Conservation (phyloP, 2,888 invertebrate genomes). For the Tinea pellionella region DNA sequence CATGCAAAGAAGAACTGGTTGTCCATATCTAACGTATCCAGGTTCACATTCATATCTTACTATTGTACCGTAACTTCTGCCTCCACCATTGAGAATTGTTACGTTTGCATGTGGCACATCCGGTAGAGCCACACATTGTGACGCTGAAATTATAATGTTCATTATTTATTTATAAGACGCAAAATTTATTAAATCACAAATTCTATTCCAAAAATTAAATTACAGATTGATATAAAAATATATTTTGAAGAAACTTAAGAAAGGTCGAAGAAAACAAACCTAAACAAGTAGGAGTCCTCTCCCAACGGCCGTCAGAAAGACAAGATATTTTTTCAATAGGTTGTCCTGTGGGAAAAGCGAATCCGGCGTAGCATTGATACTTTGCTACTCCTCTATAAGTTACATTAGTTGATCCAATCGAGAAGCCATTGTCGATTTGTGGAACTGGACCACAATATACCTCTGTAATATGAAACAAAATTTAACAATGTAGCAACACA, state of each 20-base stretch:
- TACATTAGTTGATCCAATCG: constrained; percentile 94
- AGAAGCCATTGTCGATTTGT: constrained; percentile 97
- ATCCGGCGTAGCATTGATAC: constrained; percentile 97
- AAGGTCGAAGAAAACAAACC: constrained; percentile 54
- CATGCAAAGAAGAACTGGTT: constrained; percentile 93
- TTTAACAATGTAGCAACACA: neutral
- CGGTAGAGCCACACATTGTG: constrained; percentile 87
- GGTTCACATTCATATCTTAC: constrained; percentile 92
- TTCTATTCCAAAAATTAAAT: too few species aligned
- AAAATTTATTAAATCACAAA: too few species aligned
- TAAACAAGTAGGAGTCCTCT: constrained; percentile 89
- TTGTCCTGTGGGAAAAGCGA: constrained; percentile 89
- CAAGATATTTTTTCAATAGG: constrained; percentile 92
- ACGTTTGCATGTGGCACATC: constrained; percentile 91
- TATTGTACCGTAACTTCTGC: constrained; percentile 93
- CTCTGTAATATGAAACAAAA: constrained; percentile 53
- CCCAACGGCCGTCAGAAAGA: constrained; percentile 91
- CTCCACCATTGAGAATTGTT: constrained; percentile 88
- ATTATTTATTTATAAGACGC: too few species aligned
- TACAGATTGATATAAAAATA: too few species aligned
- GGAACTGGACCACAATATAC: constrained; percentile 98
- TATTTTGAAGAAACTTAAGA: neutral
- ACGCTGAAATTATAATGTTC: constrained; percentile 72
- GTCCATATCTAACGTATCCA: constrained; percentile 88
- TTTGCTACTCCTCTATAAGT: constrained; percentile 93